Conservation (phyloP, 2,888 invertebrate species). For the Ophion ellenae region DNA sequence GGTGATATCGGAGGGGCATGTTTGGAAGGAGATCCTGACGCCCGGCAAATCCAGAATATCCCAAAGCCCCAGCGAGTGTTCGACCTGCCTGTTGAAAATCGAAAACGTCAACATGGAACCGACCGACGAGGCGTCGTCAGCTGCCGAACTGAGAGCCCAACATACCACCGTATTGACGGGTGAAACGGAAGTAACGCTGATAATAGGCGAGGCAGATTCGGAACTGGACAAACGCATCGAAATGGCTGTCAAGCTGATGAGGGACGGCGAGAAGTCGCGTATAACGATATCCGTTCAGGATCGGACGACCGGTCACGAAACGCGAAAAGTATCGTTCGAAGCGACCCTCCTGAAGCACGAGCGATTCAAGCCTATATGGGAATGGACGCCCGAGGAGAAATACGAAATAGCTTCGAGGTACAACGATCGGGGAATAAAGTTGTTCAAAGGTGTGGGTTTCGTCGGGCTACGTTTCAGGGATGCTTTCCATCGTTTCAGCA, state of each 20-base stretch:
- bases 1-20: slow-evolving; percentile 26
- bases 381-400: slow-evolving; percentile 86
- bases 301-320: slow-evolving; percentile 76
- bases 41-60: slow-evolving; percentile 51
- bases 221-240: slow-evolving; percentile 86
- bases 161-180: slow-evolving; percentile 82
- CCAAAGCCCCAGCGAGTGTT: slow-evolving; percentile 76
- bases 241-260: slow-evolving; percentile 85
- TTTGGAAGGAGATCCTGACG: slow-evolving; percentile 56
- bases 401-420: slow-evolving; percentile 85
- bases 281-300: slow-evolving; percentile 75
- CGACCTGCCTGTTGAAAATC: slow-evolving; percentile 74
- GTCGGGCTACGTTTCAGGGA: slow-evolving; percentile 85
- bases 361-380: slow-evolving; percentile 85
- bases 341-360: slow-evolving; percentile 84
- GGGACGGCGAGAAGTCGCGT: slow-evolving; percentile 83
- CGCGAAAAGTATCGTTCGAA: slow-evolving; percentile 83
- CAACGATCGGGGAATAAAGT: slow-evolving; percentile 86
- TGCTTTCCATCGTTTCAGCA: slow-evolving; percentile 90
- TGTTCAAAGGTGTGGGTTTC: slow-evolving; percentile 85
- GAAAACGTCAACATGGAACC: slow-evolving; percentile 60
- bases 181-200: slow-evolving; percentile 66
- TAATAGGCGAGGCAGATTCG: slow-evolving; percentile 85
- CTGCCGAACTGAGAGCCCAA: slow-evolving; percentile 82
- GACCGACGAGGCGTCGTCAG: slow-evolving; percentile 28